These are phyloP conservation scores for Gymnorhina tibicen DNA, from an alignment of 2,113 vertebrate species.

Conservation along the genomic window DNA sequence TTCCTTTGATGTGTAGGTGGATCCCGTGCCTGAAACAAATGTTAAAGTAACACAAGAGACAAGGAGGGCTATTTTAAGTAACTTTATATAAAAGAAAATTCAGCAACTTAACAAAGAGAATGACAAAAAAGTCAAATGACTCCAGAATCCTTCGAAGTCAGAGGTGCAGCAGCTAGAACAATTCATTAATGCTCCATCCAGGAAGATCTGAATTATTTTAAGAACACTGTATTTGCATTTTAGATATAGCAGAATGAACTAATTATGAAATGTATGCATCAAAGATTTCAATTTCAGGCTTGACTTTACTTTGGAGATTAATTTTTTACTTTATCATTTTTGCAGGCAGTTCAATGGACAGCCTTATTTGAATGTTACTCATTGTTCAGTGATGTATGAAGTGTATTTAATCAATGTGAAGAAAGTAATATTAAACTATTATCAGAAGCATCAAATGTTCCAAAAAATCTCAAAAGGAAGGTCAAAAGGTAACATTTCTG, in stretches of 20 bases:
- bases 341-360: slow-evolving; percentile 75
- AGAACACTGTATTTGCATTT: slow-evolving; percentile 69
- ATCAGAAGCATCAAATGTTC: slow-evolving; percentile 72
- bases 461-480: slow-evolving; percentile 70
- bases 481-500: slow-evolving; percentile 70
- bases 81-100: background rate
- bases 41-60: background rate
- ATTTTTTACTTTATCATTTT: slow-evolving; percentile 81
- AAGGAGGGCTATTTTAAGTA: background rate
- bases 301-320: slow-evolving; percentile 83
- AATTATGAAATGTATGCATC: slow-evolving; percentile 85
- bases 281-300: slow-evolving; percentile 89
- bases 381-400: slow-evolving; percentile 79
- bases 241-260: slow-evolving; percentile 74
- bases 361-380: slow-evolving; percentile 71
- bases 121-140: background rate
- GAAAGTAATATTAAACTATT: slow-evolving; percentile 76
- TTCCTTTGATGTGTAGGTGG: background rate
- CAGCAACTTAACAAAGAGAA: background rate
- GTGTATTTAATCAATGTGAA: slow-evolving; percentile 79
- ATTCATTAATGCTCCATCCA: slow-evolving; percentile 43
- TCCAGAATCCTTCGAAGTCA: background rate
- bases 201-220: slow-evolving; percentile 60
- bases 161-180: slow-evolving; percentile 13
- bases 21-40: background rate